Base-by-base conservation (phyloP, 2,113 vertebrate genomes). In the Microcebus tavaratra region DNA sequence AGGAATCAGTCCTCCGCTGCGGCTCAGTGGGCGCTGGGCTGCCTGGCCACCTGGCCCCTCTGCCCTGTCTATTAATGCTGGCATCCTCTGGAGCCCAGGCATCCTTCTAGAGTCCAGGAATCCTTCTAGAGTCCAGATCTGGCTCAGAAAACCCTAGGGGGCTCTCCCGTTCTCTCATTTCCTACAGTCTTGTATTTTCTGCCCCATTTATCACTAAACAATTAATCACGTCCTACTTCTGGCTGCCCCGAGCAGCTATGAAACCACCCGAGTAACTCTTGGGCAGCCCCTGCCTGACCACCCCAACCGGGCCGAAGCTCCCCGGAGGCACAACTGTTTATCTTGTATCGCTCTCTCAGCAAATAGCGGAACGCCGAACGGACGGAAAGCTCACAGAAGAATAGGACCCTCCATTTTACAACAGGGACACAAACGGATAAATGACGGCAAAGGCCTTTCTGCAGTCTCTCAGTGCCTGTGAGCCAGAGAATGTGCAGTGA, bases 221-320 rank as follows among this genome's bases (percentile, higher is more conserved):
- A 96, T 96, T 95, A 96, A 92, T 81, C 67, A 65, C 29, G 86
- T 72, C 94, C 95, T 89, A 96, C 55, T 96, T 90, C 72, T 88
- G 88, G 72, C 83, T 59, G 82, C 93, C 75, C 50, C 6, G 57
- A 86, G 85, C 9, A 6, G 59, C 86, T 70, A 25, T 5, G 5
- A 53, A 75, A 85, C 82, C 50, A 53, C 61, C 17, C 5, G 1
- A 21, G 85, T 84, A 75, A 73, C 95, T 84, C 93, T 87, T 59
- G 2, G 23, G 50, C 59, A 82, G 72, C 82, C 45, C 63, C 7
- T 25, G 0, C 55, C 79, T 8, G 12, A 50, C 1, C 23, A 20
- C 29, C 34, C 45, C 55, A 34, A 18, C n/a, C 45, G 39, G 78
- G 39, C 21, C 13, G 0, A 42, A 17, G 14, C 18, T 20, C 63